Evolutionary conservation across 2,113 vertebrate genomes (phyloP), one percentile per base, ranked within the genome.

Genomic region (Etheostoma spectabile): DNA sequence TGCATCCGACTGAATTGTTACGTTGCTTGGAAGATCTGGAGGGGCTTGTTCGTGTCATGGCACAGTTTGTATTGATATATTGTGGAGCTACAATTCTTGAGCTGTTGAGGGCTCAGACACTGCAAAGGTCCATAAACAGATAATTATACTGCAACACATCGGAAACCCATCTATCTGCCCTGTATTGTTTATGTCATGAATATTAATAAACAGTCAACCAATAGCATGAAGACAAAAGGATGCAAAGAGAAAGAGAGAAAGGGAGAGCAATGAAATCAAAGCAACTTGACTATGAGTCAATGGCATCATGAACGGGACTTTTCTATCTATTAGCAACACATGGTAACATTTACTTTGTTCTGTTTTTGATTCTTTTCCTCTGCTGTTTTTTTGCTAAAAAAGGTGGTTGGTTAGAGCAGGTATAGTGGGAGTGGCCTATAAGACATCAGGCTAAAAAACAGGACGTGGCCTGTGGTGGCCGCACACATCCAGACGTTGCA

Each of bases 341-440:
- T 97, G 96, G 87, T 95, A 96, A 99, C 97, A 97, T 97, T 97
- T 96, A 97, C 86, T 96, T 93, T 91, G 82, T 70, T 89, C 75
- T 84, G 85, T 93, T 94, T 93, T 93, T 89, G 60, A 82, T 82
- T 79, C 59, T 92, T 93, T 93, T 89, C 83, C 72, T 88, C 75
- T 10, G 82, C 74, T 79, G 90, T 61, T 88, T 93, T 38, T 94
- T 97, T 96, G 96, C 95, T 96, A 96, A 88, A 97, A 53, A 96
- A 96, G 93, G 74, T 88, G 86, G 96, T 96, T 89, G 96, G 96
- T 90, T 87, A 96, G 96, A 97, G 96, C 96, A 95, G 97, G 97
- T 97, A 96, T 97, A 97, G 93, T 96, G 97, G 96, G 96, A 91
- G 96, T 97, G 97, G 96, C 97, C 97, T 97, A 96, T 97, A 96